phyloP scores from a whole-genome alignment of 2,888 invertebrate species.

The Tenthredo amoena region DNA sequence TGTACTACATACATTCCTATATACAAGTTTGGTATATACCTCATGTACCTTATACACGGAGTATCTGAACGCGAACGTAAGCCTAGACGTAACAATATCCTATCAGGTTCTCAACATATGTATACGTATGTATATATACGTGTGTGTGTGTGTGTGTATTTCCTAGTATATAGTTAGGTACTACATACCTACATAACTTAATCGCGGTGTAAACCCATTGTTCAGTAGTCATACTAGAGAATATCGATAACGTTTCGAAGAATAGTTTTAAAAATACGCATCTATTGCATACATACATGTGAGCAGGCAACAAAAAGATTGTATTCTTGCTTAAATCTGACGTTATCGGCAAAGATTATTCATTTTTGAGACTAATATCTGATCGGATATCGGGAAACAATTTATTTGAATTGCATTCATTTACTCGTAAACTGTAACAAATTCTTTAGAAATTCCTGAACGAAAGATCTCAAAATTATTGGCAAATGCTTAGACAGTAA shows the following conservation, averaged over 20 bases:
- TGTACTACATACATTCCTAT: too few relatives aligned
- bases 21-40: neutral
- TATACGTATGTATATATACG: neutral
- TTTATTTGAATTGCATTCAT: too few relatives aligned
- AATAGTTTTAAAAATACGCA: neutral
- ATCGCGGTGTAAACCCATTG: neutral
- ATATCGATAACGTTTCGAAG: neutral
- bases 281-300: neutral
- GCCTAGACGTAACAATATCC: conserved; percentile 43
- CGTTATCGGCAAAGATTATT: too few relatives aligned
- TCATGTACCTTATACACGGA: neutral
- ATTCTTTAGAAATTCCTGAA: too few relatives aligned
- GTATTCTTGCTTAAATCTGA: neutral
- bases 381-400: too few relatives aligned
- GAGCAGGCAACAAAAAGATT: neutral
- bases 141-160: neutral
- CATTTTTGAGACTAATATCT: too few relatives aligned
- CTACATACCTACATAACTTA: neutral
- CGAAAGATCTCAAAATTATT: too few relatives aligned
- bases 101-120: conserved; percentile 22
- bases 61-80: conserved; percentile 28
- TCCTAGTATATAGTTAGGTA: neutral
- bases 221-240: neutral
- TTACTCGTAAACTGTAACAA: too few relatives aligned
- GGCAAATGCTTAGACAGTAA: too few relatives aligned